Base-by-base conservation (phyloP, 2,888 invertebrate genomes). In the Reticulitermes lucifugus region DNA sequence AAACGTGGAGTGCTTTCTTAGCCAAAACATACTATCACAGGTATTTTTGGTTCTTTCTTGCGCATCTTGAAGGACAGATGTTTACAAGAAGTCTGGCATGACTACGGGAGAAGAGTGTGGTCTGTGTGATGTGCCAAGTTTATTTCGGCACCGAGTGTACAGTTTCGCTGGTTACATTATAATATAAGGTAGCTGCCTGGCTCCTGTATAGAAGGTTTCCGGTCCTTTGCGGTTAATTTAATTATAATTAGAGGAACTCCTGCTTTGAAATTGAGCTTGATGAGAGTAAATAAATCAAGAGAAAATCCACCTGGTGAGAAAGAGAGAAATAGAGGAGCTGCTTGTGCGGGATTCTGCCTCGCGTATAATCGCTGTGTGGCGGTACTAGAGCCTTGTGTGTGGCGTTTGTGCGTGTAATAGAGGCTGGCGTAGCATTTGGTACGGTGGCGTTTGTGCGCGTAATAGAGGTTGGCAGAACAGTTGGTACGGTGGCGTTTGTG, bases 241-340 rank as follows among this genome's bases (percentile, higher is more conserved):
- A 87, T 87, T 87, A 86, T 87, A 87, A 87, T 87, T 87, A 87
- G 87, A 86, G 85, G 84, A 85, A 82, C 87, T 87, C 84, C 86
- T 81, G 87, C 87, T 87, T 87, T 87, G 87, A 87, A 87, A 87
- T 86, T 85, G 87, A 87, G 87, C 87, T 86, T 87, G 87, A 87
- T 87, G 87, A 85, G 87, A 86, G 87, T 87, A 87, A 87, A 87
- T 87, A 87, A 87, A 87, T 87, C 87, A 87, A 84, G 81, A 85
- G 86, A 86, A 85, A 85, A 85, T 83, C 83, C 85, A 84, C 83
- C 85, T 85, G 86, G 83, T 81, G 86, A 71, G 81, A 46, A 85
- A 70, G 85, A 77, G 70, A 75, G 84, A 43, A 85, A 55, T 35
- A 59, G 65, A 43, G 41, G 43, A 29, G 75, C 21, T 43, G 35